Percentiles rank a stretch among this genome's conserved stretches.
Evolutionary conservation across 2,888 invertebrate genomes (phyloP).

Genomic region (Melinaea marsaeus): DNA sequence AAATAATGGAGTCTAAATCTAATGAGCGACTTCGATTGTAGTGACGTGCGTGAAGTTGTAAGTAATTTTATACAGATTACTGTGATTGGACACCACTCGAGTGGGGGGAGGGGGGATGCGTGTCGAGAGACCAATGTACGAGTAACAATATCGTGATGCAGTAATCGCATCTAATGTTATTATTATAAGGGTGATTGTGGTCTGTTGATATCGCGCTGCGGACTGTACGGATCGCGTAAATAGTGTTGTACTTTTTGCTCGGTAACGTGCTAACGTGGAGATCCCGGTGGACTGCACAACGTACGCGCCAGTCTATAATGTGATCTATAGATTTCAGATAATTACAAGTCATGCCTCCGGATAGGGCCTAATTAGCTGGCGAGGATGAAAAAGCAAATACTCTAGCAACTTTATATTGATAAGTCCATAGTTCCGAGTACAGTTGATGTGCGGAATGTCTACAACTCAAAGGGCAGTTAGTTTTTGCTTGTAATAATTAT

Average conservation of each 20-base stretch:
- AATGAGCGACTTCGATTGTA: conserved; percentile 46
- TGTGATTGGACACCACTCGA: conserved; percentile 54
- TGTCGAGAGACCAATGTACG: conserved; percentile 46
- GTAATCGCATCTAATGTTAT: not conserved
- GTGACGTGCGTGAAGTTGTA: conserved; percentile 53
- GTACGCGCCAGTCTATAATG: conserved; percentile 41
- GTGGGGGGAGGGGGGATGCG: conserved; percentile 41
- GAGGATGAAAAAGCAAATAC: conserved; percentile 35
- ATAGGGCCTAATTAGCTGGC: conserved; percentile 35
- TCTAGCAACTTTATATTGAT: not conserved
- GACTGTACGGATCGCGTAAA: conserved; percentile 33
- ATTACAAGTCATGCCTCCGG: conserved; percentile 46
- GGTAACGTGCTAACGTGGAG: conserved; percentile 39
- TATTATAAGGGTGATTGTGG: conserved; percentile 7
- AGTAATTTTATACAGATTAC: conserved; percentile 59
- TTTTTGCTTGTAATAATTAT: not conserved
- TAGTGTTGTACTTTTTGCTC: conserved; percentile 48
- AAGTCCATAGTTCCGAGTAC: not conserved
- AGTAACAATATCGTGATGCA: not conserved
- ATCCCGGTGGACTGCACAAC: conserved; percentile 41
- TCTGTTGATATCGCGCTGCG: conserved; percentile 5
- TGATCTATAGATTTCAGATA: conserved; percentile 46
- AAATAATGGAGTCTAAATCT: conserved; percentile 41
- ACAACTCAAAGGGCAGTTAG: not conserved
- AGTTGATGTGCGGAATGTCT: not conserved